phyloP scores from a whole-genome alignment of 1,140 invertebrate species.

The Penaeus indicus region DNA sequence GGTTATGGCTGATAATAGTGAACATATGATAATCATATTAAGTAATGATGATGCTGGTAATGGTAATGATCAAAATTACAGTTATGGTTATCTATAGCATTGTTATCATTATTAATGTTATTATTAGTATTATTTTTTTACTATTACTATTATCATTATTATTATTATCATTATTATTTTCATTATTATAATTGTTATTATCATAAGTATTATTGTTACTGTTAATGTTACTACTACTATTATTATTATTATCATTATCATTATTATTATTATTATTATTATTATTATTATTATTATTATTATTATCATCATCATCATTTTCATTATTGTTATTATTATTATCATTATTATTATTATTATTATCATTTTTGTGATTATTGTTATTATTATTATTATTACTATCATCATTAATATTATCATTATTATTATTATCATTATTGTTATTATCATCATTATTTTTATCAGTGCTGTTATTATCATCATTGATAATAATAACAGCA shows the following conservation, averaged over 20 bases:
- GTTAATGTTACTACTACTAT: neutral
- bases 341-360: neutral
- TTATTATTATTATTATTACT: neutral
- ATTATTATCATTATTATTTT: neutral
- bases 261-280: neutral
- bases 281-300: neutral
- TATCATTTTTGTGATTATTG: neutral
- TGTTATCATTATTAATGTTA: too few species aligned
- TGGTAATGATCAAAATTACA: too few species aligned
- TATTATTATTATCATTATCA: neutral
- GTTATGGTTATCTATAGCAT: too few species aligned
- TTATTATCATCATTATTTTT: neutral
- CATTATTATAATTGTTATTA: neutral
- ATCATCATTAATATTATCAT: neutral
- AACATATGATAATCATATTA: too few species aligned
- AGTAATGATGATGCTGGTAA: too few species aligned
- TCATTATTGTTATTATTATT: neutral
- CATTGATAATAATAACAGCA: neutral
- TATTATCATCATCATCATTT: neutral
- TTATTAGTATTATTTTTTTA: too few species aligned
- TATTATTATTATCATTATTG: neutral
- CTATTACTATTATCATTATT: too few species aligned
- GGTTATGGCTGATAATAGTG: too few species aligned
- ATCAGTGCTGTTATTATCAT: too few species aligned
- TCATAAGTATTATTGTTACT: neutral